phyloP scores from a whole-genome alignment of 2,113 vertebrate genomes.

The Glareola pratincola region DNA sequence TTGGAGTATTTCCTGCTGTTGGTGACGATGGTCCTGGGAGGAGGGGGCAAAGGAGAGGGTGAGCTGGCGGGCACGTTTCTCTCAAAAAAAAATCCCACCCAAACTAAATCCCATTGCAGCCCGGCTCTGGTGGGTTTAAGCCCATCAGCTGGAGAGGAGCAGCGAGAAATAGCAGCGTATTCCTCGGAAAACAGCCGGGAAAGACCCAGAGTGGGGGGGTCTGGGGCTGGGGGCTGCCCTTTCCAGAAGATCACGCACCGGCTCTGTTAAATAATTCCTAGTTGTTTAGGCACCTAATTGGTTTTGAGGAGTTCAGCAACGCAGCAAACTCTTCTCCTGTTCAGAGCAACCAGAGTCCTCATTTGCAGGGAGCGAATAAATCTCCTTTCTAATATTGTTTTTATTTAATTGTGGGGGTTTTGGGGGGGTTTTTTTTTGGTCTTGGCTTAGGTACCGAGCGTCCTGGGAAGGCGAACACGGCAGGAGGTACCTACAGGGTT shows the following conservation, averaged over 20 bases:
- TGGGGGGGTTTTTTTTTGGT: neutral
- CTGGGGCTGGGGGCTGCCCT: neutral
- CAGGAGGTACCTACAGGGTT: constrained; percentile 68
- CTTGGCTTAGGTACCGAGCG: neutral
- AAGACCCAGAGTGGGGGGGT: neutral
- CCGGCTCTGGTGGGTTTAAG: neutral
- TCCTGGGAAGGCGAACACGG: neutral
- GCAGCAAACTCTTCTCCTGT: neutral
- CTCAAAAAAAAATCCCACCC: neutral
- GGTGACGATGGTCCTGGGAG: constrained; percentile 62
- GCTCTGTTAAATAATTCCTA: neutral
- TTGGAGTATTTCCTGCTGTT: constrained; percentile 78
- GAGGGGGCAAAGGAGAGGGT: neutral
- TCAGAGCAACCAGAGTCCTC: neutral
- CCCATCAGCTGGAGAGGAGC: rapidly evolving
- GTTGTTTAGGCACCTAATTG: neutral
- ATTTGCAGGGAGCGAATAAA: neutral
- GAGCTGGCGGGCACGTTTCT: neutral
- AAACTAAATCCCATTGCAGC: neutral
- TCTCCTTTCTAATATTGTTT: neutral
- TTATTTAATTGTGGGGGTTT: too few relatives aligned
- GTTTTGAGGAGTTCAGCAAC: neutral
- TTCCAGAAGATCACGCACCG: neutral
- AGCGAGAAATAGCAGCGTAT: rapidly evolving
- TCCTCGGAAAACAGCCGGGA: neutral